Conservation (phyloP, 2,888 invertebrate genomes). For the Oxytorus armatus region DNA sequence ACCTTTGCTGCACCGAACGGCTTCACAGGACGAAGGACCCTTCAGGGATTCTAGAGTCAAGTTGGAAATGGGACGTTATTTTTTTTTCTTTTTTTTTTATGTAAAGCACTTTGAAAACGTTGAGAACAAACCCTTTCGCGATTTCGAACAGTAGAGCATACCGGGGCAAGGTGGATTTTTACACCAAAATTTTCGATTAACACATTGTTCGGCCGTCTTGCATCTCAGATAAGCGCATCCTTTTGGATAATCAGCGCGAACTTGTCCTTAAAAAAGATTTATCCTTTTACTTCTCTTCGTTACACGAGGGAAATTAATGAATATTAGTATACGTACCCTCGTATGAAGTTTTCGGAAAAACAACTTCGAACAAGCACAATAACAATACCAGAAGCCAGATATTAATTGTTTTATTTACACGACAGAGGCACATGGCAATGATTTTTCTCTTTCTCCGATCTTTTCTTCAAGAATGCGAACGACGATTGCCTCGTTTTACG, state of each 20-base stretch:
- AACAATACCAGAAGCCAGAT: constrained; percentile 44
- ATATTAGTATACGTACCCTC: constrained; percentile 40
- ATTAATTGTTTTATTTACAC: constrained; percentile 8
- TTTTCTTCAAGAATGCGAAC: constrained; percentile 1
- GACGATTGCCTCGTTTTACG: constrained; percentile 36
- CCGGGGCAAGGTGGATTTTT: constrained; percentile 76
- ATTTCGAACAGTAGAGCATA: constrained; percentile 78
- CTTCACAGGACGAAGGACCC: constrained; percentile 76
- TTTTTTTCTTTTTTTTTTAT: not conserved
- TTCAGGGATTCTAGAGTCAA: constrained; percentile 73
- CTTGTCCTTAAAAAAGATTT: constrained; percentile 37
- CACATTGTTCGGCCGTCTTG: constrained; percentile 72
- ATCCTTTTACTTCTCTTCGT: not conserved
- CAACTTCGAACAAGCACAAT: constrained; percentile 43
- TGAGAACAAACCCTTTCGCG: constrained; percentile 72
- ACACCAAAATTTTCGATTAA: constrained; percentile 78
- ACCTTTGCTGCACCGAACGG: constrained; percentile 75
- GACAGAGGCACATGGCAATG: constrained; percentile 38
- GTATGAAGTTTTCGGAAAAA: constrained; percentile 53
- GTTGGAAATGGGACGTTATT: not conserved
- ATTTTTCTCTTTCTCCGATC: constrained; percentile 12
- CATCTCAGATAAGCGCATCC: constrained; percentile 75
- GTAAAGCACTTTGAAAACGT: not conserved
- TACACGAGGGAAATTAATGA: not conserved
- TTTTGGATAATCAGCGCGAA: constrained; percentile 57